phyloP scores from a whole-genome alignment of 2,888 invertebrate genomes.

The Caenorhabditis sulstoni region DNA sequence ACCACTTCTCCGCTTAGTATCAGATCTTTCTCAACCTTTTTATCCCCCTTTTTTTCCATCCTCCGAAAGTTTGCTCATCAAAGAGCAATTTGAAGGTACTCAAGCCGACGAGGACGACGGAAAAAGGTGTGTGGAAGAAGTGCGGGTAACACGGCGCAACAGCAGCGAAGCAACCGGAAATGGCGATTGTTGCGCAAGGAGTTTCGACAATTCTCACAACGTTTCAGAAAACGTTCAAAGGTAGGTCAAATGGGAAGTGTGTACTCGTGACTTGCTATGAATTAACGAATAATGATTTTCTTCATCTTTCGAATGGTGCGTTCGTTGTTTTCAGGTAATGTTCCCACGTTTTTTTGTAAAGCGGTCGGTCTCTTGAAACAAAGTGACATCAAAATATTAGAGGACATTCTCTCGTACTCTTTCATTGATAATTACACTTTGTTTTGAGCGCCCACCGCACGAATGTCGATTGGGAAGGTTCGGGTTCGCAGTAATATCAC shows the following conservation, averaged over 20 bases:
- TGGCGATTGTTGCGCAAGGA: constrained; percentile 59
- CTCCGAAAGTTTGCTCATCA: constrained; percentile 2
- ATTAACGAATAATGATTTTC: not conserved
- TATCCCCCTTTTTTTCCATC: constrained; percentile 3
- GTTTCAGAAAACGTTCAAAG: constrained; percentile 62
- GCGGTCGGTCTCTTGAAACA: too few relatives aligned
- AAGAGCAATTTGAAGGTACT: constrained; percentile 18
- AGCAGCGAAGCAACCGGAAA: constrained; percentile 59
- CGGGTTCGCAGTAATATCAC: constrained; percentile 41
- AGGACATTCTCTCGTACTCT: constrained; percentile 16
- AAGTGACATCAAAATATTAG: constrained; percentile 5
- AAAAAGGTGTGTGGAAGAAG: constrained; percentile 18
- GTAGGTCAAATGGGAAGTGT: constrained; percentile 44
- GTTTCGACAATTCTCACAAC: constrained; percentile 51
- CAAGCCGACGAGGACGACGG: not conserved
- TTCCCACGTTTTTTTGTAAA: not conserved
- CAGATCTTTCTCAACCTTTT: constrained; percentile 2
- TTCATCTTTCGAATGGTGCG: constrained; percentile 27
- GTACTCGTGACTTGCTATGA: too few relatives aligned
- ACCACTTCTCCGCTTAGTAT: not conserved
- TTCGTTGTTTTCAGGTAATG: not conserved
- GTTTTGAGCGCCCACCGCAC: constrained; percentile 26
- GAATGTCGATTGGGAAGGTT: constrained; percentile 5
- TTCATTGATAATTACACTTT: constrained; percentile 45
- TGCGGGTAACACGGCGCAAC: constrained; percentile 32